Evolutionary conservation across 2,888 invertebrate genomes (phyloP).

Genomic region (Cataglyphis rosenhaueri): DNA sequence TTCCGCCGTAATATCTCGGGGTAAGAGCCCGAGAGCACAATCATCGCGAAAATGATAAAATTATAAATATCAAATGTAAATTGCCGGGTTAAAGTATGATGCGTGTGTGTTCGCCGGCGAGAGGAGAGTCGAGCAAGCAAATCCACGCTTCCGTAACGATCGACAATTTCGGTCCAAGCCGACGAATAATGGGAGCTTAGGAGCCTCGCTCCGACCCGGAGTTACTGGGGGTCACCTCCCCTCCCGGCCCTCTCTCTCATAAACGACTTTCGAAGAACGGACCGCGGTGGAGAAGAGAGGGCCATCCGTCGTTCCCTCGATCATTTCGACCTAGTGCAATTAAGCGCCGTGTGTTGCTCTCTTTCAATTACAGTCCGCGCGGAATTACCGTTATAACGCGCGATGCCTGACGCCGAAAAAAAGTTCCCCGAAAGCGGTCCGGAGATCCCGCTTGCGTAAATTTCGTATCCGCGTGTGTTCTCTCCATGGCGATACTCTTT

Average conservation of each 20-base stretch:
- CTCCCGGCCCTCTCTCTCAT: slow-evolving; percentile 48
- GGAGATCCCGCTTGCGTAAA: slow-evolving; percentile 23
- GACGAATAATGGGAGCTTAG: slow-evolving; percentile 74
- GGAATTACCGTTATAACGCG: slow-evolving; percentile 77
- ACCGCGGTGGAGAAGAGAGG: slow-evolving; percentile 61
- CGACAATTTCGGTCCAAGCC: slow-evolving; percentile 61
- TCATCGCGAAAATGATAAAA: slow-evolving; percentile 46
- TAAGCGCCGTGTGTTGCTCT: slow-evolving; percentile 71
- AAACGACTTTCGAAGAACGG: slow-evolving; percentile 78
- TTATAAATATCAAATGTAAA: slow-evolving; percentile 54
- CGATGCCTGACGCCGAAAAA: slow-evolving; percentile 60
- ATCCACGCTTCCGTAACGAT: slow-evolving; percentile 61
- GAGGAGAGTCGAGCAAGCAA: slow-evolving; percentile 40
- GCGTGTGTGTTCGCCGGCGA: slow-evolving; percentile 49
- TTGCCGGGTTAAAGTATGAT: slow-evolving; percentile 45
- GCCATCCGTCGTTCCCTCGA: slow-evolving; percentile 64
- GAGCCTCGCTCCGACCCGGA: slow-evolving; percentile 58
- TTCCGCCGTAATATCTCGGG: slow-evolving; percentile 20
- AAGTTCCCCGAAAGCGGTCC: slow-evolving; percentile 62
- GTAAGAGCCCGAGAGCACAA: slow-evolving; percentile 21
- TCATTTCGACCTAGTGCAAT: slow-evolving; percentile 79
- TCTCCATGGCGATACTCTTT: neutral
- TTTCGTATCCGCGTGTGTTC: slow-evolving; percentile 3
- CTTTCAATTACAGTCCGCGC: slow-evolving; percentile 78
- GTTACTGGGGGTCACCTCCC: slow-evolving; percentile 54